phyloP scores from a whole-genome alignment of 2,797 vertebrate species.

The Cichlasoma orientale region DNA sequence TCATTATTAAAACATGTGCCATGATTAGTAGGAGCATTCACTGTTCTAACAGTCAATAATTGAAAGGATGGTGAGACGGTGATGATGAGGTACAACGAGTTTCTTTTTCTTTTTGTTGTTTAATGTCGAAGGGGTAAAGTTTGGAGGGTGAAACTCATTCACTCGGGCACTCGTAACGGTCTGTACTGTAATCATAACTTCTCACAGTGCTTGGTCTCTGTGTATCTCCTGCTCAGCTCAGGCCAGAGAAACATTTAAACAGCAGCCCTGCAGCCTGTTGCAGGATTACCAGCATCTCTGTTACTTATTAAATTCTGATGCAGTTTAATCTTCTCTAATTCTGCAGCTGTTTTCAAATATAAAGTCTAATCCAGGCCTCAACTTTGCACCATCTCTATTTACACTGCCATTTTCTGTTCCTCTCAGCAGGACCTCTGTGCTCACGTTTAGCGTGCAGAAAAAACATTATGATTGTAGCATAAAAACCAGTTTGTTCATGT shows the following conservation, averaged over 20 bases:
- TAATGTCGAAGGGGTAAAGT: neutral
- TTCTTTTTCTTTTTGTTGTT: neutral
- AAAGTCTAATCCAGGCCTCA: conserved; percentile 39
- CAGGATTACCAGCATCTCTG: conserved; percentile 58
- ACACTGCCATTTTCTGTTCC: neutral
- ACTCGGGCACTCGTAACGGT: neutral
- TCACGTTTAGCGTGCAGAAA: neutral
- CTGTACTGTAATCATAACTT: neutral
- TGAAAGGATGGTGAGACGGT: too few species aligned
- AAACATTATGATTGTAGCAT: neutral
- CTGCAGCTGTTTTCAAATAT: conserved; percentile 61
- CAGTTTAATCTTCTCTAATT: conserved; percentile 69
- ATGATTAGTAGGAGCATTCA: too few species aligned
- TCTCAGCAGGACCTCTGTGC: neutral
- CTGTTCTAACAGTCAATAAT: too few species aligned
- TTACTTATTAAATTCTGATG: conserved; percentile 57
- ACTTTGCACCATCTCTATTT: conserved; percentile 6
- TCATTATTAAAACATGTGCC: too few species aligned
- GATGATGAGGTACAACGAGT: too few species aligned
- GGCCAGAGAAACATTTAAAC: neutral
- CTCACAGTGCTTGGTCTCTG: conserved; percentile 2
- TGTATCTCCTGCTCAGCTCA: conserved; percentile 8
- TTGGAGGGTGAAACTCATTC: neutral
- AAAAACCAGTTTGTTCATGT: neutral
- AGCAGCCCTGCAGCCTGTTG: conserved; percentile 16